phyloP scores from a whole-genome alignment of 2,888 invertebrate genomes.

The Orthosia incerta region DNA sequence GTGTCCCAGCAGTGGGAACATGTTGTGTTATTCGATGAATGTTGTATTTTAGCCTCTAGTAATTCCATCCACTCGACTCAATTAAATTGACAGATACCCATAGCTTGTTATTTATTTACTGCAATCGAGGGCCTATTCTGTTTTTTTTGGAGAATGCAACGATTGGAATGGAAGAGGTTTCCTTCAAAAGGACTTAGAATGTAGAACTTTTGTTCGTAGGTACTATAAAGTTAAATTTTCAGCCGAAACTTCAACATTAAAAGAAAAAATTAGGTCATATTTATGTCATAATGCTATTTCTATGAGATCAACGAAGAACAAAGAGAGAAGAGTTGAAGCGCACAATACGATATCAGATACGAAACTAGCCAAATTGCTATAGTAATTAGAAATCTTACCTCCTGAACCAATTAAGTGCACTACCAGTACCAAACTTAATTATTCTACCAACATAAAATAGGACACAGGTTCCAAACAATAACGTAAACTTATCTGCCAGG shows the following conservation, averaged over 20 bases:
- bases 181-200: no score
- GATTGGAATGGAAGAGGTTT: no score
- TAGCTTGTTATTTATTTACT: no score
- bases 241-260: not conserved
- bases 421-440: not conserved
- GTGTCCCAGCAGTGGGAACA: no score
- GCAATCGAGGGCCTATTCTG: no score
- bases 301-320: not conserved
- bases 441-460: not conserved
- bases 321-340: not conserved
- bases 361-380: no score
- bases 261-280: no score
- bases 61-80: no score
- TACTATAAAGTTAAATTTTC: not conserved
- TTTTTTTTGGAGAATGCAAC: no score
- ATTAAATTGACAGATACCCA: no score
- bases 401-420: not conserved
- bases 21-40: not conserved
- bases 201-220: not conserved
- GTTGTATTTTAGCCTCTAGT: no score
- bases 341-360: not conserved
- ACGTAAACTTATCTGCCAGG: constrained; percentile 15
- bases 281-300: not conserved
- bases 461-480: not conserved
- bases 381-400: not conserved